Evolutionary conservation across 2,888 invertebrate genomes (phyloP).

Genomic region (Homarus gammarus): DNA sequence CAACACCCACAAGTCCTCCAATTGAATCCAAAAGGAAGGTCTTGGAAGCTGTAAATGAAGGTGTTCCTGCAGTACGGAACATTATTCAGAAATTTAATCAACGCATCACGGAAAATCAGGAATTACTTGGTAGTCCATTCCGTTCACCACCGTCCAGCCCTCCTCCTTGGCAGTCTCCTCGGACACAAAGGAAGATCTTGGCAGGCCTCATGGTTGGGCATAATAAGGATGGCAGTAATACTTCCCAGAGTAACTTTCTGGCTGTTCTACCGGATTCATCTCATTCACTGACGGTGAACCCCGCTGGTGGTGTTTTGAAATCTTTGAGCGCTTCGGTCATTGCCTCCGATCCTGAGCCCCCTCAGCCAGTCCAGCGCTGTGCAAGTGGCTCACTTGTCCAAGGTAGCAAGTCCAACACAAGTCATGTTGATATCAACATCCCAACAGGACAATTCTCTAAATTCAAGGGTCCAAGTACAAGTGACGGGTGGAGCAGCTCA

Average conservation of each 20-base stretch:
- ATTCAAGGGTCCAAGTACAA: neutral
- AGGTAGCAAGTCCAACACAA: neutral
- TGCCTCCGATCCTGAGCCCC: constrained; percentile 25
- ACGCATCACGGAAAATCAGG: constrained; percentile 74
- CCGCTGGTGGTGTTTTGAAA: constrained; percentile 44
- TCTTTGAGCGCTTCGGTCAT: constrained; percentile 67
- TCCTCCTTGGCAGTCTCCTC: constrained; percentile 63
- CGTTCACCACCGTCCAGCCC: constrained; percentile 59
- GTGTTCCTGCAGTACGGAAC: constrained; percentile 67
- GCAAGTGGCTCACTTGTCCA: constrained; percentile 56
- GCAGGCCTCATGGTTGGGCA: constrained; percentile 10
- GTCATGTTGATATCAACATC: neutral
- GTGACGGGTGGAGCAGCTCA: constrained; percentile 29
- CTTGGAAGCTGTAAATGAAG: constrained; percentile 70
- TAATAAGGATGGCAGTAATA: neutral
- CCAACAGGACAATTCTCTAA: neutral
- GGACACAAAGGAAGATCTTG: constrained; percentile 53
- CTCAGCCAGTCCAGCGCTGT: constrained; percentile 44
- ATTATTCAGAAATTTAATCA: constrained; percentile 73
- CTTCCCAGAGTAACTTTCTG: neutral
- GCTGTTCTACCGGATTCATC: neutral
- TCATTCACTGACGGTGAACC: neutral
- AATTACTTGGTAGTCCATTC: constrained; percentile 70
- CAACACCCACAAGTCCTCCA: constrained; percentile 53
- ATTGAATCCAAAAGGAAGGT: constrained; percentile 73